These are phyloP conservation scores for Aphidius ervi DNA, from an alignment of 1,140 invertebrate species.

Conservation along the genomic window DNA sequence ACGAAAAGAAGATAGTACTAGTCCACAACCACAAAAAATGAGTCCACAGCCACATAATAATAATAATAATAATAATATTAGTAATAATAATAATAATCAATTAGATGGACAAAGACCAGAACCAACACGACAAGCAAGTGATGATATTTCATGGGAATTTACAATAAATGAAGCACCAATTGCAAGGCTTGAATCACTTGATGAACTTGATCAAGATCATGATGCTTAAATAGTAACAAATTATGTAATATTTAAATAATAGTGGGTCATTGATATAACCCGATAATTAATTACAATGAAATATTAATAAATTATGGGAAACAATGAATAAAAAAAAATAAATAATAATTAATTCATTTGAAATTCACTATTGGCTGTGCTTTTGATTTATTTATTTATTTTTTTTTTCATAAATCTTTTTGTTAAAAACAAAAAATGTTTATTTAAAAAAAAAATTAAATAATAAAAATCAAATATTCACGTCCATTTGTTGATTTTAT, in stretches of 20 bases:
- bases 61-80: neutral
- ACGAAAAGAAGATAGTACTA: constrained; percentile 39
- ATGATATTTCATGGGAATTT: constrained; percentile 56
- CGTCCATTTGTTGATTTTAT: too few species aligned
- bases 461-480: too few species aligned
- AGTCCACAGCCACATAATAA: constrained; percentile 16
- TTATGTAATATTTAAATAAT: too few species aligned
- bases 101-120: constrained; percentile 24
- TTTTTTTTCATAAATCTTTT: neutral
- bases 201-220: constrained; percentile 59
- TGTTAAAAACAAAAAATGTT: neutral
- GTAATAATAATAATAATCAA: constrained; percentile 22
- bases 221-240: constrained; percentile 36
- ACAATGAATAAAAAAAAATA: neutral
- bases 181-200: constrained; percentile 62
- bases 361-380: constrained; percentile 16
- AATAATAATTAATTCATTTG: neutral
- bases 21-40: constrained; percentile 38
- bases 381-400: constrained; percentile 12
- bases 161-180: constrained; percentile 58
- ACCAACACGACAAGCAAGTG: constrained; percentile 44
- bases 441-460: too few species aligned
- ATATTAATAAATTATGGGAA: constrained; percentile 1
- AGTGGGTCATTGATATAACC: too few species aligned
- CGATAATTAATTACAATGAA: constrained; percentile 6